These are phyloP conservation scores for Eupelmus urozonus DNA, from an alignment of 2,888 invertebrate genomes.

Conservation along the genomic window DNA sequence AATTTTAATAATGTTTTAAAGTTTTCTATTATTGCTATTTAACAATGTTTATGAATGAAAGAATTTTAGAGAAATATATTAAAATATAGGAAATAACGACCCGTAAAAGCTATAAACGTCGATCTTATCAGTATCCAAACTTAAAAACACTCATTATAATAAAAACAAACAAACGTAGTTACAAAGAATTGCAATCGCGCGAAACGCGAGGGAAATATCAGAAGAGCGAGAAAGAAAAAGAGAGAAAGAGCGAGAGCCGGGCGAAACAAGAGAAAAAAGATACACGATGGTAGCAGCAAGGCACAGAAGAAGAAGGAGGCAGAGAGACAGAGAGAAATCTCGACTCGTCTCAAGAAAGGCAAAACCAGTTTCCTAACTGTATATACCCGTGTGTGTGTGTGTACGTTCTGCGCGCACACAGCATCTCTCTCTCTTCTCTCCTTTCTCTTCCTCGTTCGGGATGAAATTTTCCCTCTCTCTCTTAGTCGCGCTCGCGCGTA, in stretches of 20 bases:
- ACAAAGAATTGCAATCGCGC: neutral
- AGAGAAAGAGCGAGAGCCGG: constrained; percentile 9
- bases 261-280: constrained; percentile 1
- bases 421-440: constrained; percentile 47
- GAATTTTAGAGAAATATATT: too few relatives aligned
- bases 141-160: too few relatives aligned
- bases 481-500: constrained; percentile 32
- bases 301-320: constrained; percentile 11
- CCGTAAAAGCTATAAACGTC: too few relatives aligned
- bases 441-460: constrained; percentile 52
- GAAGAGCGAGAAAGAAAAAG: constrained; percentile 1
- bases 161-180: too few relatives aligned
- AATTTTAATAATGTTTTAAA: too few relatives aligned
- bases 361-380: constrained; percentile 75
- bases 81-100: too few relatives aligned
- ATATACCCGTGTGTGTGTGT: constrained; percentile 61
- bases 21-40: too few relatives aligned
- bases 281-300: constrained; percentile 7
- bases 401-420: neutral
- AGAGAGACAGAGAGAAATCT: constrained; percentile 56
- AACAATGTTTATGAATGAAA: too few relatives aligned
- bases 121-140: too few relatives aligned
- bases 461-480: constrained; percentile 43
- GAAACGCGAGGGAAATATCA: neutral
- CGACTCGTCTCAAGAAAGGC: constrained; percentile 55